A percentile compares a stretch with the other conserved stretches of the same genome.
These are phyloP conservation scores for Rhingia rostrata DNA, from an alignment of 2,888 invertebrate genomes.

Conservation along the genomic window DNA sequence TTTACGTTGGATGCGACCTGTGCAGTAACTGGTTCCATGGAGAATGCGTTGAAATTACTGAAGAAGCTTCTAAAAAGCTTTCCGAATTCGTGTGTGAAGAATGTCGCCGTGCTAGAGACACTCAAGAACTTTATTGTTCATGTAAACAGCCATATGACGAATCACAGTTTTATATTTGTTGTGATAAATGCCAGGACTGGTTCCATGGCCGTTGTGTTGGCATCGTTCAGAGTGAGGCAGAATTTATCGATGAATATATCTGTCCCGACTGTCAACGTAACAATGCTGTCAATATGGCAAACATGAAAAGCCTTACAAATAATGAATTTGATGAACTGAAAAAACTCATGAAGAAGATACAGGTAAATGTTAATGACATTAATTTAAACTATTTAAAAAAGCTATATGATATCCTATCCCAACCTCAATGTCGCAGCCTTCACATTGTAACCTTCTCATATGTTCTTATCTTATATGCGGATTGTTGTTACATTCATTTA, in stretches of 20 bases:
- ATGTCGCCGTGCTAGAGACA: slow-evolving; percentile 92
- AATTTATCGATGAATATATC: slow-evolving; percentile 97
- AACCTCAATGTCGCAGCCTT: too few species aligned
- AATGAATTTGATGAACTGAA: slow-evolving; percentile 93
- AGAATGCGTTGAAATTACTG: slow-evolving; percentile 96
- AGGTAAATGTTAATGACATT: slow-evolving; percentile 84
- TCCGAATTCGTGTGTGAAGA: slow-evolving; percentile 95
- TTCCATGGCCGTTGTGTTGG: slow-evolving; percentile 99
- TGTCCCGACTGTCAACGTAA: slow-evolving; percentile 98
- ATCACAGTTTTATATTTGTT: slow-evolving; percentile 99
- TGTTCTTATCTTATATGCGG: too few species aligned
- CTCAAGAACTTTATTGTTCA: slow-evolving; percentile 96
- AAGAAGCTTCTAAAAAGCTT: slow-evolving; percentile 94
- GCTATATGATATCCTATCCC: too few species aligned
- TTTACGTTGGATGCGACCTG: slow-evolving; percentile 98
- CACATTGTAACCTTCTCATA: too few species aligned
- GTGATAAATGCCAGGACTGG: slow-evolving; percentile 99
- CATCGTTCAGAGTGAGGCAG: slow-evolving; percentile 95
- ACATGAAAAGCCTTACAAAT: slow-evolving; percentile 91
- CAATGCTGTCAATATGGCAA: slow-evolving; percentile 93
- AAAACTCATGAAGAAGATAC: slow-evolving; percentile 94
- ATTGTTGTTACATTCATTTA: too few species aligned
- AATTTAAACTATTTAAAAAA: too few species aligned
- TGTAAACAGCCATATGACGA: slow-evolving; percentile 98
- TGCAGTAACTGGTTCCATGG: slow-evolving; percentile 99